phyloP scores from a whole-genome alignment of 2,888 invertebrate genomes.

The Eulithis prunata region DNA sequence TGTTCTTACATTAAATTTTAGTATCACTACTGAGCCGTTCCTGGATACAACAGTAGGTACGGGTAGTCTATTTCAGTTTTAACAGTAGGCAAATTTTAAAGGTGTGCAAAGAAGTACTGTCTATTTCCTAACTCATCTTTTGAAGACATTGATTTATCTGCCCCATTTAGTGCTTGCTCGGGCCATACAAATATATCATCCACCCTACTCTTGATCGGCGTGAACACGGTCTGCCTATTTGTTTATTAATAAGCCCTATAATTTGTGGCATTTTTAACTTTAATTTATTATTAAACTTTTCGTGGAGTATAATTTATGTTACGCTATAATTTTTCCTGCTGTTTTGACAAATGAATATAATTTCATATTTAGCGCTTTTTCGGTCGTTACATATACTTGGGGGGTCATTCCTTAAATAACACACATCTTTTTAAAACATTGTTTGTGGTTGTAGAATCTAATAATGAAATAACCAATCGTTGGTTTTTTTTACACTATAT shows the following conservation, averaged over 20 bases:
- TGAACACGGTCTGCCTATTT: constrained; percentile 56
- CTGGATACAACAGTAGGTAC: too few relatives aligned
- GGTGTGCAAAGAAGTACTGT: background rate
- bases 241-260: constrained; percentile 50
- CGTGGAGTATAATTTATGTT: constrained; percentile 35
- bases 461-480: too few relatives aligned
- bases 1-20: too few relatives aligned
- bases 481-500: too few relatives aligned
- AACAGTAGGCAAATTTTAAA: background rate
- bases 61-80: too few relatives aligned
- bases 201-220: constrained; percentile 56
- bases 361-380: background rate
- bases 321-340: constrained; percentile 1
- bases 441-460: too few relatives aligned
- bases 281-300: constrained; percentile 38
- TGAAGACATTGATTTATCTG: constrained; percentile 62
- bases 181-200: constrained; percentile 65
- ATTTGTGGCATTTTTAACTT: constrained; percentile 40
- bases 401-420: background rate
- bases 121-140: constrained; percentile 49
- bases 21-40: too few relatives aligned
- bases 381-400: background rate
- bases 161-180: constrained; percentile 62
- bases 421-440: too few relatives aligned
- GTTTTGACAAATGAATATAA: background rate